phyloP scores from a whole-genome alignment of 2,113 vertebrate species.

The Scartelaos histophorus region DNA sequence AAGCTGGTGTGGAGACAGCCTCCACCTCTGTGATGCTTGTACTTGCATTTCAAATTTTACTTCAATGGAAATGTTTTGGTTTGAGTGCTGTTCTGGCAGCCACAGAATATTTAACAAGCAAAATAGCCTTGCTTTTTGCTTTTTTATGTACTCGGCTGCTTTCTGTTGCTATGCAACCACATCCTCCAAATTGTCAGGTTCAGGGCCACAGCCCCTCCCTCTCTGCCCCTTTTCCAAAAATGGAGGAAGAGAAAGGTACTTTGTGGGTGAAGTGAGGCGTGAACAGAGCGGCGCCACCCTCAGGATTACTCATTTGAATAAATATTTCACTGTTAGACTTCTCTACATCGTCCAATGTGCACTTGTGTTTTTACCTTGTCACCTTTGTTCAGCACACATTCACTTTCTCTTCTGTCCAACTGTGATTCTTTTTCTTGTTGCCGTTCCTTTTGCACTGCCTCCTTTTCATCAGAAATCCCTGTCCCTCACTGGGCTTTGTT shows the following conservation, averaged over 20 bases:
- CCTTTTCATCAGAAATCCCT: conserved; percentile 65
- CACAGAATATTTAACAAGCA: conserved; percentile 70
- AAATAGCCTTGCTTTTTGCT: conserved; percentile 58
- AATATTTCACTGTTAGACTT: conserved; percentile 60
- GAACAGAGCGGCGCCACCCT: conserved; percentile 36
- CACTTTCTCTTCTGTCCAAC: conserved; percentile 22
- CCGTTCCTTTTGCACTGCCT: conserved; percentile 20
- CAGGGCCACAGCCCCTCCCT: conserved; percentile 55
- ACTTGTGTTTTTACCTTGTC: conserved; percentile 36
- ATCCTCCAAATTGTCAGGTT: conserved; percentile 73
- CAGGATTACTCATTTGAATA: conserved; percentile 60
- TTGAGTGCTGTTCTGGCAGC: conserved; percentile 55
- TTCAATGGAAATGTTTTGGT: conserved; percentile 52
- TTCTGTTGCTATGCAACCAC: conserved; percentile 75
- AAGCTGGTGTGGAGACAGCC: conserved; percentile 30
- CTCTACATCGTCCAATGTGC: conserved; percentile 33
- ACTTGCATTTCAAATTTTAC: conserved; percentile 51
- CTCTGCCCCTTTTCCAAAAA: conserved; percentile 25
- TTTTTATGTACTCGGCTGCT: conserved; percentile 67
- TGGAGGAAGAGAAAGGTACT: conserved; percentile 45
- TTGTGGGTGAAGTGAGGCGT: conserved; percentile 45
- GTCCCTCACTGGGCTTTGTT: conserved; percentile 50
- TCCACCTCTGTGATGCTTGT: conserved; percentile 24
- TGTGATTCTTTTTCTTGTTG: conserved; percentile 17
- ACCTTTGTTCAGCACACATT: conserved; percentile 47